These are phyloP conservation scores for Eilema griseolum DNA, from an alignment of 2,888 invertebrate species.

Conservation along the genomic window DNA sequence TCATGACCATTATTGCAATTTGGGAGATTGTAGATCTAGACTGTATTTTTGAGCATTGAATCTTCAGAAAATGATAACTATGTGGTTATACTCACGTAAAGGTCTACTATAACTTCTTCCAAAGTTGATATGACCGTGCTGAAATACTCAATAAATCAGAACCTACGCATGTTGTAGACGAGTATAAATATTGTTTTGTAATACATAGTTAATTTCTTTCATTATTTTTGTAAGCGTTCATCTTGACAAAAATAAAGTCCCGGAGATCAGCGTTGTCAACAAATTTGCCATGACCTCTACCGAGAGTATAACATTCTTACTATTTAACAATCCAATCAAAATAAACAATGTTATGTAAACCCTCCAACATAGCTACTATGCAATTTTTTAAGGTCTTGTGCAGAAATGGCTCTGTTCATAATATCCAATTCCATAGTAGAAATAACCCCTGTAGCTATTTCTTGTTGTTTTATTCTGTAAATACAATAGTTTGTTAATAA, in stretches of 20 bases:
- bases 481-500: not conserved
- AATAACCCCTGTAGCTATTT: not conserved
- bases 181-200: not conserved
- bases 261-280: not conserved
- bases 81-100: not conserved
- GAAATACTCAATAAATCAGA: too few relatives aligned
- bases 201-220: not conserved
- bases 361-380: slow-evolving; percentile 56
- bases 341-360: not conserved
- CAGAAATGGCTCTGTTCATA: slow-evolving; percentile 52
- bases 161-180: not conserved
- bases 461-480: slow-evolving; percentile 5
- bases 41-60: too few relatives aligned
- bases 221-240: not conserved
- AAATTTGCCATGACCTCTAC: not conserved
- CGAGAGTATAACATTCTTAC: slow-evolving; percentile 19
- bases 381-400: slow-evolving; percentile 62
- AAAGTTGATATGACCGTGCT: not conserved
- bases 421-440: slow-evolving; percentile 9
- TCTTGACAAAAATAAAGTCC: not conserved
- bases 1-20: too few relatives aligned
- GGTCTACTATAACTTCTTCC: not conserved
- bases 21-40: too few relatives aligned
- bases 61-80: too few relatives aligned
- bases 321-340: slow-evolving; percentile 5